Evolutionary conservation across 2,113 vertebrate species (phyloP).

Genomic region (Illadopsis cleaveri): DNA sequence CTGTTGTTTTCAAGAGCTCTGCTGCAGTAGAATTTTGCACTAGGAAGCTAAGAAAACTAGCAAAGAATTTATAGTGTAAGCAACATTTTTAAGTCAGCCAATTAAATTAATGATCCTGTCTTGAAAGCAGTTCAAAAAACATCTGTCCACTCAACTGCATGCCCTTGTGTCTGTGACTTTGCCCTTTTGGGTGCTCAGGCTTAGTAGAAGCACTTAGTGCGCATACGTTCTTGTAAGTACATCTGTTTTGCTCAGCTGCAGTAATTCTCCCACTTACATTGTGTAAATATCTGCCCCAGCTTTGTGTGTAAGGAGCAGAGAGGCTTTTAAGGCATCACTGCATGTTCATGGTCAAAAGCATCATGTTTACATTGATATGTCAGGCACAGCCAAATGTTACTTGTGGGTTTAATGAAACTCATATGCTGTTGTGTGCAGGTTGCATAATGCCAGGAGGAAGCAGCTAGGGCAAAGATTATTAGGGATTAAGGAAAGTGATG

Average conservation of each 20-base stretch:
- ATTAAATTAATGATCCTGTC: not conserved
- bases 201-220: not conserved
- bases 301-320: constrained; percentile 39
- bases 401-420: not conserved
- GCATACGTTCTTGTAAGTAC: not conserved
- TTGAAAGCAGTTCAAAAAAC: not conserved
- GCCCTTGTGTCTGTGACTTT: not conserved
- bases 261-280: not conserved
- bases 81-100: not conserved
- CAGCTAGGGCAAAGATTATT: not conserved
- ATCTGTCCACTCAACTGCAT: not conserved
- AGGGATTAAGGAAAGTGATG: not conserved
- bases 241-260: not conserved
- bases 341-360: not conserved
- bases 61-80: not conserved
- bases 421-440: not conserved
- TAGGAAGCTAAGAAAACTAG: not conserved
- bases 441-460: not conserved
- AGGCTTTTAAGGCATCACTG: not conserved
- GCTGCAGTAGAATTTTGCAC: not conserved
- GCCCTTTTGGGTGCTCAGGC: not conserved
- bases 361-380: not conserved
- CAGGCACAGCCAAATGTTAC: not conserved
- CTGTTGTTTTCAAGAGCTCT: not conserved
- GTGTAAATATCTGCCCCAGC: not conserved